These are phyloP conservation scores for Malurus cyaneus DNA, from an alignment of 2,113 vertebrate species.

Conservation along the genomic window DNA sequence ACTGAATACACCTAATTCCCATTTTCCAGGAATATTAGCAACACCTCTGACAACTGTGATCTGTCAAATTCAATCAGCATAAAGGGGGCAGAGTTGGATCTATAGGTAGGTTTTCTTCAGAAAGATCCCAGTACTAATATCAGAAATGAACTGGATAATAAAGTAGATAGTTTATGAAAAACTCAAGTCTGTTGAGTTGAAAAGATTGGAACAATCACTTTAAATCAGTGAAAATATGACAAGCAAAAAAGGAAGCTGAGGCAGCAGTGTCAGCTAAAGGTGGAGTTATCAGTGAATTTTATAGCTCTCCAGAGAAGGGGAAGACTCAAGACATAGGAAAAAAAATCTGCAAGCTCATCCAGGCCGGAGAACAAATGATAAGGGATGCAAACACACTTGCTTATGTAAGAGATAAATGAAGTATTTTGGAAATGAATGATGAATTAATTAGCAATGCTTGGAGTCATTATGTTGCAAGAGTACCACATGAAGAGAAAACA, in stretches of 20 bases:
- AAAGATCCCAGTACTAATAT: neutral
- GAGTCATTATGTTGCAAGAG: slow-evolving; percentile 21
- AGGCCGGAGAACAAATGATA: neutral
- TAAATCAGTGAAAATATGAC: neutral
- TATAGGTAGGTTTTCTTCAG: neutral
- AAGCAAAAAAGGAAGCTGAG: neutral
- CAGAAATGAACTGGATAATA: neutral
- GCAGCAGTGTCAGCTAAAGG: neutral
- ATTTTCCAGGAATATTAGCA: neutral
- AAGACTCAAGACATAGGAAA: neutral
- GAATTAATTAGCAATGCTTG: slow-evolving; percentile 28
- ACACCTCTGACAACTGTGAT: neutral
- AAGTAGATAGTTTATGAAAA: neutral
- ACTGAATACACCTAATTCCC: accelerated
- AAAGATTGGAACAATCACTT: neutral
- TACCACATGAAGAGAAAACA: neutral
- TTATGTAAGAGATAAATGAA: slow-evolving; percentile 6
- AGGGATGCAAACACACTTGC: neutral
- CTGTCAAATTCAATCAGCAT: neutral
- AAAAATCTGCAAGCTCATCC: neutral
- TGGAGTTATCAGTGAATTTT: neutral
- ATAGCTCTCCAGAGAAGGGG: neutral
- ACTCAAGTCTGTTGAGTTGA: neutral
- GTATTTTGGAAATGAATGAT: slow-evolving; percentile 1
- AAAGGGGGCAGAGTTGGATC: neutral